phyloP scores from a whole-genome alignment of 2,797 vertebrate genomes.

The Anguilla megastoma region DNA sequence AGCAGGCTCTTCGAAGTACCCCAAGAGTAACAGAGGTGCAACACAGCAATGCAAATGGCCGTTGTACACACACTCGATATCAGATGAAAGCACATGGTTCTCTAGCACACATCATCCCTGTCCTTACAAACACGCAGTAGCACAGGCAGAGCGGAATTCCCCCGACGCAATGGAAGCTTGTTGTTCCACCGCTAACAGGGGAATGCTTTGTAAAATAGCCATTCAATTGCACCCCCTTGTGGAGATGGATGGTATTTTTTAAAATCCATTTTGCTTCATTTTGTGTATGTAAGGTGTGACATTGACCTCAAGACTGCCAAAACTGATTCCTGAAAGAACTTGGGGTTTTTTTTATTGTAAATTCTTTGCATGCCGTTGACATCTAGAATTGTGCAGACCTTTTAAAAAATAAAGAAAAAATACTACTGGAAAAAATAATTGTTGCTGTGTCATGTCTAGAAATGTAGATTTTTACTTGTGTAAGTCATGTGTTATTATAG shows the following conservation, averaged over 20 bases:
- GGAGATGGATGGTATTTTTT: background rate
- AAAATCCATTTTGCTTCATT: background rate
- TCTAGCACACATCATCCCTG: background rate
- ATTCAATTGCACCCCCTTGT: background rate
- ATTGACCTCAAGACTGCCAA: background rate
- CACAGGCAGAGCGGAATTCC: background rate
- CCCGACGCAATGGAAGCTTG: background rate
- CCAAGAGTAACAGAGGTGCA: background rate
- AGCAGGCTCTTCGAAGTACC: background rate
- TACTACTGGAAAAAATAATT: conserved; percentile 10
- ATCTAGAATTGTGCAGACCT: conserved; percentile 24
- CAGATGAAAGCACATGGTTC: background rate
- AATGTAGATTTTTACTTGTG: conserved; percentile 26
- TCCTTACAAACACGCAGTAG: background rate
- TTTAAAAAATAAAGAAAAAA: background rate
- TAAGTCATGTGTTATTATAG: conserved; percentile 10
- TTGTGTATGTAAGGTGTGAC: background rate
- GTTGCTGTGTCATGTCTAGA: conserved; percentile 26
- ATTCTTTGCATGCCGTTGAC: conserved; percentile 32
- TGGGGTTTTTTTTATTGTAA: conserved; percentile 22
- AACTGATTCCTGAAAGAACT: background rate
- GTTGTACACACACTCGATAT: background rate
- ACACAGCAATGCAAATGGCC: background rate
- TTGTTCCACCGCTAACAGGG: background rate
- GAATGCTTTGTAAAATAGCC: background rate